Evolutionary conservation across 2,888 invertebrate genomes (phyloP), one percentile per base, ranked within the genome.

Genomic region (Apamea anceps): DNA sequence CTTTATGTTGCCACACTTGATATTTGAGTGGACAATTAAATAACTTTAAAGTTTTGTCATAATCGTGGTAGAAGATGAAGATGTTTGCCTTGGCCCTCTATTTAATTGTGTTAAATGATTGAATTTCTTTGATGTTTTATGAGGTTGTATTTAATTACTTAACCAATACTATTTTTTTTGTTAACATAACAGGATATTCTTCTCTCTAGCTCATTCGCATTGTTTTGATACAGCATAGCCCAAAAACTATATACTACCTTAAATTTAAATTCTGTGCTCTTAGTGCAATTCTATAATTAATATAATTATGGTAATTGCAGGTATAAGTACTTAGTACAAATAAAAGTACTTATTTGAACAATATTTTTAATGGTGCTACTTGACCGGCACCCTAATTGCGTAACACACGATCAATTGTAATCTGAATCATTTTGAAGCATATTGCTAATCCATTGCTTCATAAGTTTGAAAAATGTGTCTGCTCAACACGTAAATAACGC

Each of bases 11-110:
- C 74, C 84, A 82, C 65, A 83, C 82, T 82, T 86, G 74, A 77
- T 80, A 71, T 84, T 87, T 88, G 81, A 78, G 72, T 15, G 1
- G 67, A 90, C 81, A 89, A 89, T 90, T 89, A 89, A 87, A 86
- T 62, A 80, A 75, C 88, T 90, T 87, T 84, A 48, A 62, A 84
- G 77, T 78, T 65, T 83, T 81, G 72, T 85, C 51, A 37, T 85
- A 76, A 81, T 85, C 81, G 77, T 75, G 72, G 51, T 28, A 60
- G 60, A 82, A 18, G 68, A 86, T 70, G 57, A 72, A 72, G 77
- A 72, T 57, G 54, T 25, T 77, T 86, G 48, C 86, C 86, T 84
- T 77, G 84, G 72, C 84, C 65, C 45, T n/a, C 63, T 86, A 37
- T 45, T 75, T 70, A 42, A 54, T 72, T 65, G 57, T 67, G 28